Evolutionary conservation across 2,888 invertebrate species (phyloP).

Genomic region (Athalia cordata): DNA sequence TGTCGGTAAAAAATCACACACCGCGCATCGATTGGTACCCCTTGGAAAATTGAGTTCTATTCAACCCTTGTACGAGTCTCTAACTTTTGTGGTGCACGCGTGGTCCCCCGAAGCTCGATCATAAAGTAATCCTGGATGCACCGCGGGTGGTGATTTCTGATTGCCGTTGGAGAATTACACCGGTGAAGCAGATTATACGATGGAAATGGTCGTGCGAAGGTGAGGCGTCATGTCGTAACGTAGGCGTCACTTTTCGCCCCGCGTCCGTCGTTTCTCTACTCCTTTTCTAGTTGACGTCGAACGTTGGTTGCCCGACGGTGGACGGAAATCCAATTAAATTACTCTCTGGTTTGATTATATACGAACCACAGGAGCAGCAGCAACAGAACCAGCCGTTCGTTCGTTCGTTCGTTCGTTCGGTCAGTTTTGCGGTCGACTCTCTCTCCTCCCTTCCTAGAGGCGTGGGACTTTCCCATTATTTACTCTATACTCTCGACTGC

Average conservation of each 20-base stretch:
- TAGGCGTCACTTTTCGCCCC: too few relatives aligned
- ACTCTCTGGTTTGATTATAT: conserved; percentile 50
- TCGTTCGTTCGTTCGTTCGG: background rate
- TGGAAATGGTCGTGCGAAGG: too few relatives aligned
- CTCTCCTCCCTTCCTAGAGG: conserved; percentile 5
- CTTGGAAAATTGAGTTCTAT: conserved; percentile 18
- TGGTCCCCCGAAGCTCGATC: too few relatives aligned
- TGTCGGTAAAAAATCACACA: conserved; percentile 6
- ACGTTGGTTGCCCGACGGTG: conserved; percentile 47
- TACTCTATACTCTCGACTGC: conserved; percentile 5
- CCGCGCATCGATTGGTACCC: background rate
- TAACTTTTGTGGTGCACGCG: too few relatives aligned
- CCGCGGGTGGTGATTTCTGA: too few relatives aligned
- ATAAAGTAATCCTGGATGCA: too few relatives aligned
- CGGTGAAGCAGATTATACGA: too few relatives aligned
- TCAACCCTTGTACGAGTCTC: conserved; percentile 26
- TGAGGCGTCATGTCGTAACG: too few relatives aligned
- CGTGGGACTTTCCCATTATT: conserved; percentile 24
- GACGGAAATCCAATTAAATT: conserved; percentile 50
- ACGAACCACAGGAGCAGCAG: background rate
- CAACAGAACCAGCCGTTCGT: background rate
- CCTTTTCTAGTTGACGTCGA: too few relatives aligned
- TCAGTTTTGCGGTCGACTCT: background rate
- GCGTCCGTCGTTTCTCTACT: too few relatives aligned
- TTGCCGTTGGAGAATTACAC: too few relatives aligned